Percentiles rank a stretch among this genome's conserved stretches.
Conservation (phyloP, 2,888 invertebrate species). For the Synanthedon vespiformis region DNA sequence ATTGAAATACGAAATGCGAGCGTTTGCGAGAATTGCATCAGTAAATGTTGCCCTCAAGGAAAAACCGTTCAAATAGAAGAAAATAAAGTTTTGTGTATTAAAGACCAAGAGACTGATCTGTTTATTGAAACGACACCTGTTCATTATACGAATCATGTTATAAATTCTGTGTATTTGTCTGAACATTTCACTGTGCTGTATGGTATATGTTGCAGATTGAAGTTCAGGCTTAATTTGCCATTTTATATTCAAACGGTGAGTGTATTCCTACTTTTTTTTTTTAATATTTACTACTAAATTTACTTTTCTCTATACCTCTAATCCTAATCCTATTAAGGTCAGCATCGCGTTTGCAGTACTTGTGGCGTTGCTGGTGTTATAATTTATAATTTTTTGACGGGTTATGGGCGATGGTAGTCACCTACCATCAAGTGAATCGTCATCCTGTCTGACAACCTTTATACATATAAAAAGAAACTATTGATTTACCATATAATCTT, state of each 20-base stretch:
- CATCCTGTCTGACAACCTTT: too few species aligned
- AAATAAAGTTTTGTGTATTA: neutral
- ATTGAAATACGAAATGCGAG: neutral
- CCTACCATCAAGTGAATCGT: too few species aligned
- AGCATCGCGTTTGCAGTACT: too few species aligned
- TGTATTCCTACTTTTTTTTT: neutral
- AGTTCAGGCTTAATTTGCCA: neutral
- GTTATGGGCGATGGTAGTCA: too few species aligned
- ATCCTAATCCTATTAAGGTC: too few species aligned
- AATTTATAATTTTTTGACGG: too few species aligned
- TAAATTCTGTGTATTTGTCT: neutral
- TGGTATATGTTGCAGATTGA: neutral
- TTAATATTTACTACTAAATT: too few species aligned
- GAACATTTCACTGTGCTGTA: neutral
- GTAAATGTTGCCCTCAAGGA: slow-evolving; percentile 32
- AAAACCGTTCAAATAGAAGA: neutral
- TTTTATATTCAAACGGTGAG: neutral
- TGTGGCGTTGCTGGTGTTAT: too few species aligned
- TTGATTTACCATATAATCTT: too few species aligned
- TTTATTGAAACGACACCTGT: neutral
- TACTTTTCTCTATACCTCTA: too few species aligned
- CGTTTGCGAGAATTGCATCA: slow-evolving; percentile 16
- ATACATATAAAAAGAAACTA: too few species aligned
- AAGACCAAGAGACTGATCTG: neutral
- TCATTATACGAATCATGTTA: neutral